These are phyloP conservation scores for Lysandra coridon DNA, from an alignment of 2,888 invertebrate species.

Conservation along the genomic window DNA sequence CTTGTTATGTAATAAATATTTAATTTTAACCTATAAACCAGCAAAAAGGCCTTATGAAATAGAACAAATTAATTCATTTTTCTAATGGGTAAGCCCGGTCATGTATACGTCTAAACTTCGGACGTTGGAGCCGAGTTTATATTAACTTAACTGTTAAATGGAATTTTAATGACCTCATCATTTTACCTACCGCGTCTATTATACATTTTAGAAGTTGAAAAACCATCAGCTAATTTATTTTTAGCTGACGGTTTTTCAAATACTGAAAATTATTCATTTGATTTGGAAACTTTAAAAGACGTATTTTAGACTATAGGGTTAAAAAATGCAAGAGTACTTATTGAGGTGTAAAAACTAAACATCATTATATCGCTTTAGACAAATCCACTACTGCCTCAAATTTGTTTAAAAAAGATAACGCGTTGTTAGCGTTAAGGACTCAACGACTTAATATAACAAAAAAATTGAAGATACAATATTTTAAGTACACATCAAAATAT, in stretches of 20 bases:
- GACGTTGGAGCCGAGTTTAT: neutral
- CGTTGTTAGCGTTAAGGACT: too few species aligned
- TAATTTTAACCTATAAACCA: neutral
- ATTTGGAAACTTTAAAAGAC: too few species aligned
- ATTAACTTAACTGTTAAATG: constrained; percentile 6
- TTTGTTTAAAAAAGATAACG: too few species aligned
- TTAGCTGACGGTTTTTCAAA: too few species aligned
- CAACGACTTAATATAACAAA: too few species aligned
- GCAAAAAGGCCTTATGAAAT: neutral
- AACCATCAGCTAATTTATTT: neutral
- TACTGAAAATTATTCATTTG: too few species aligned
- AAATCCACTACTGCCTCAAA: too few species aligned
- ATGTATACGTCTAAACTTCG: constrained; percentile 6
- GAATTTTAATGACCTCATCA: neutral
- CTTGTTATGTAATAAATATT: neutral
- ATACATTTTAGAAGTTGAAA: neutral
- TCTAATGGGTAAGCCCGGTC: neutral
- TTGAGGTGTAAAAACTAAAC: too few species aligned
- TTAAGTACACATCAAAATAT: neutral
- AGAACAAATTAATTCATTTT: neutral
- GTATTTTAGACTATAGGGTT: too few species aligned
- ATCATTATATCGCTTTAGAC: too few species aligned
- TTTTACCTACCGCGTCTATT: neutral
- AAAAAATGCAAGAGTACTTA: too few species aligned
- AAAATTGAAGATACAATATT: neutral